Percentiles rank a stretch among this genome's conserved stretches.
Evolutionary conservation across 2,797 vertebrate species (phyloP).

Genomic region (Alectoris magna): DNA sequence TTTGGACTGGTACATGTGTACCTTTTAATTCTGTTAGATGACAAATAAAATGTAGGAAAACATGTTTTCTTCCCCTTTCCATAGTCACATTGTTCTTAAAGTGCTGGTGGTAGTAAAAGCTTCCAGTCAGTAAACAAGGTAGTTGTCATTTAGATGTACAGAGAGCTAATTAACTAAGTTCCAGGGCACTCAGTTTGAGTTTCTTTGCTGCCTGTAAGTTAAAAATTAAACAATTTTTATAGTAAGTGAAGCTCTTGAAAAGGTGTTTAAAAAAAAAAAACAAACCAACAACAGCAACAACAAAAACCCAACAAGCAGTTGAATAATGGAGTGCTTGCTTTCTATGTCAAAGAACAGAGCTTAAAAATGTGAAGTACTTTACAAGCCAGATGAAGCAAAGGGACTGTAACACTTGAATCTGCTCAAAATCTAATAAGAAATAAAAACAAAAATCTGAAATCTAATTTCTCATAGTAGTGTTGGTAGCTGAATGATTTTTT

Average conservation of each 20-base stretch:
- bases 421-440: background rate
- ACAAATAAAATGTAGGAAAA: constrained; percentile 65
- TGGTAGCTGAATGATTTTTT: background rate
- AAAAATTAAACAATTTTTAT: constrained; percentile 28
- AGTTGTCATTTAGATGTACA: background rate
- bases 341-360: background rate
- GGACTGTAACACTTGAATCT: background rate
- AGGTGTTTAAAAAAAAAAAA: background rate
- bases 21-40: constrained; percentile 44
- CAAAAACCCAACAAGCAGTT: background rate
- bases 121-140: constrained; percentile 54
- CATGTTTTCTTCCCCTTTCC: constrained; percentile 68
- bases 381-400: background rate
- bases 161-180: background rate
- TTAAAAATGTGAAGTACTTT: background rate
- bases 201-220: constrained; percentile 10
- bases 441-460: background rate
- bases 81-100: constrained; percentile 58
- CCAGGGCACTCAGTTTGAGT: background rate
- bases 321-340: background rate
- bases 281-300: too few species aligned
- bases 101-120: constrained; percentile 49
- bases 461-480: background rate
- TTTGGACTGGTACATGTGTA: constrained; percentile 22
- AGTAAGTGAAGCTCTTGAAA: background rate